These are phyloP conservation scores for Strigamia transsilvanica DNA, from an alignment of 2,888 invertebrate genomes.

Conservation along the genomic window DNA sequence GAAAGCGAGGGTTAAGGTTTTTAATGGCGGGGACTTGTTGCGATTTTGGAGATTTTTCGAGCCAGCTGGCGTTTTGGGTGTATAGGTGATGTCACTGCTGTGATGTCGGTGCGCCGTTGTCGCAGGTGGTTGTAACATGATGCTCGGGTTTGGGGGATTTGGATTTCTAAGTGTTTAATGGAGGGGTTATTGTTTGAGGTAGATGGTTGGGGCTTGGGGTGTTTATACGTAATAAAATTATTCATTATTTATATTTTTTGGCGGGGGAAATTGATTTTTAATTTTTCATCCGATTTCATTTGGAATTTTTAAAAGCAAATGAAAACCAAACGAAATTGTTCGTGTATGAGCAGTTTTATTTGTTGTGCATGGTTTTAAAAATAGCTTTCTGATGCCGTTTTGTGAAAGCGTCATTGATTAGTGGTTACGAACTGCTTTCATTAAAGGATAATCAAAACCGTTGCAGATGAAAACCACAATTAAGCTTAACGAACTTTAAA, in stretches of 20 bases:
- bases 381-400: background rate
- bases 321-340: too few relatives aligned
- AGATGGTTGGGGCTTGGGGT: too few relatives aligned
- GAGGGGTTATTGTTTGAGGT: background rate
- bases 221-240: too few relatives aligned
- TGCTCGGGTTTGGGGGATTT: background rate
- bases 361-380: background rate
- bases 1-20: conserved; percentile 26
- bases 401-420: conserved; percentile 13
- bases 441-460: conserved; percentile 20
- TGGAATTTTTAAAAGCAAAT: too few relatives aligned
- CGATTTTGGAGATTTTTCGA: conserved; percentile 27
- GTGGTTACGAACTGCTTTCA: conserved; percentile 1
- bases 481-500: conserved; percentile 4
- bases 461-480: conserved; percentile 7
- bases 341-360: too few relatives aligned
- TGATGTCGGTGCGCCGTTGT: background rate
- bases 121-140: conserved; percentile 31
- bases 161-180: conserved; percentile 5
- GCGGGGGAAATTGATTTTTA: too few relatives aligned
- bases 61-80: background rate
- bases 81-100: background rate
- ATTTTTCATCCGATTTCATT: too few relatives aligned
- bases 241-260: too few relatives aligned
- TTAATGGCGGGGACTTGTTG: conserved; percentile 39